These are phyloP conservation scores for Eriocheir sinensis DNA, from an alignment of 1,140 invertebrate genomes.

Conservation along the genomic window DNA sequence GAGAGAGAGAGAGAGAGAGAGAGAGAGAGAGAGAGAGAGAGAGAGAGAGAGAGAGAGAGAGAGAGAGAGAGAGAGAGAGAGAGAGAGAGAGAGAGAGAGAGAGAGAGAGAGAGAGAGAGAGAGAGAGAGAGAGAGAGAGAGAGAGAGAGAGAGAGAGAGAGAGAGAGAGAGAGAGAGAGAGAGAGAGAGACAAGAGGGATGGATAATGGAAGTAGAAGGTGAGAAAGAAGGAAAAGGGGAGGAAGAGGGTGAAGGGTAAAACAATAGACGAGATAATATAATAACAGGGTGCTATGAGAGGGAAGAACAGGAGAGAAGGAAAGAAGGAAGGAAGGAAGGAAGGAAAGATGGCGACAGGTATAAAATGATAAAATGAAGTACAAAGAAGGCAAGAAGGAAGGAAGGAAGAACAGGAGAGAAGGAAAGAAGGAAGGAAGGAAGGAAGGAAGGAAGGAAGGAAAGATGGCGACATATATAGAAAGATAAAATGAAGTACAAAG, in stretches of 20 bases:
- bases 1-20: neutral
- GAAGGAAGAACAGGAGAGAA: neutral
- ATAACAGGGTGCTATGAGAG: too few species aligned
- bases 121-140: too few species aligned
- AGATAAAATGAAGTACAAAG: neutral
- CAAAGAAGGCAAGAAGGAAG: too few species aligned
- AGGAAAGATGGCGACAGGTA: neutral
- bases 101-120: too few species aligned
- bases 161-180: too few species aligned
- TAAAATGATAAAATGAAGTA: too few species aligned
- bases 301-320: neutral
- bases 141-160: too few species aligned
- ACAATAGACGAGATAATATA: too few species aligned
- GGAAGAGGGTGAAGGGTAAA: too few species aligned
- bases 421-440: neutral
- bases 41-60: constrained; percentile 20
- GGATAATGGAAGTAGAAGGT: too few species aligned
- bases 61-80: too few species aligned
- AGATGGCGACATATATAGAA: neutral
- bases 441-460: neutral
- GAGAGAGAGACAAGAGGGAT: neutral
- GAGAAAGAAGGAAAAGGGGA: neutral
- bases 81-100: too few species aligned
- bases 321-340: neutral
- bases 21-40: neutral